A percentile compares a stretch with the other conserved stretches of the same genome.
Conservation (phyloP, 1,140 invertebrate species). For the Propsilocerus akamusi region DNA sequence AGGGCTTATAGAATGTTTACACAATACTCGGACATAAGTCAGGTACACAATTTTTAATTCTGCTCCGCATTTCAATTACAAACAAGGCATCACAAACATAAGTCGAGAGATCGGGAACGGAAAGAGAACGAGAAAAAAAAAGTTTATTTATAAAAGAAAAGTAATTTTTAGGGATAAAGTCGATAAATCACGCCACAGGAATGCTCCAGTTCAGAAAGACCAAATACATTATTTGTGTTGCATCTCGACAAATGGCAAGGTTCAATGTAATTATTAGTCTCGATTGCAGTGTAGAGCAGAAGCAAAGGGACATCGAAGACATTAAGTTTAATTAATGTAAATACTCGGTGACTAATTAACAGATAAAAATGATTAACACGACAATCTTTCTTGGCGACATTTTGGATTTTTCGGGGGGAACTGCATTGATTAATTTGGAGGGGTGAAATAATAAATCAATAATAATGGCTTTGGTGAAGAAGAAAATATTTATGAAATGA, state of each 20-base stretch:
- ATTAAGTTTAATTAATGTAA: conserved; percentile 1
- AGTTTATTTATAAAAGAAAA: neutral
- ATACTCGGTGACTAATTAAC: neutral
- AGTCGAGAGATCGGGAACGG: no score
- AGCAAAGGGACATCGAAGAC: no score
- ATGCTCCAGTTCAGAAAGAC: neutral
- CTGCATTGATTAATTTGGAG: neutral
- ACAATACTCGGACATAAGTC: no score
- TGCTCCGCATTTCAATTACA: no score
- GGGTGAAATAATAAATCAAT: conserved; percentile 3
- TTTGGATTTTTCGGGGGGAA: no score
- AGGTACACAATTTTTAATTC: no score
- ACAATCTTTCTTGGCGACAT: neutral
- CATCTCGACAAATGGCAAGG: no score
- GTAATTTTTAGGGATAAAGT: neutral
- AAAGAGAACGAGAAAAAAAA: no score
- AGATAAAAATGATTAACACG: conserved; percentile 4
- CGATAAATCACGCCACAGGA: neutral
- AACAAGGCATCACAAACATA: no score
- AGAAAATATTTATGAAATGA: neutral
- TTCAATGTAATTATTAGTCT: no score
- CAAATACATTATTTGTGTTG: neutral
- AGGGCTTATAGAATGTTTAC: no score
- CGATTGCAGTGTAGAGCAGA: no score
- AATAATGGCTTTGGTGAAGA: neutral